Evolutionary conservation across 1,140 invertebrate genomes (phyloP).

Genomic region (Gonioctena quinquepunctata): DNA sequence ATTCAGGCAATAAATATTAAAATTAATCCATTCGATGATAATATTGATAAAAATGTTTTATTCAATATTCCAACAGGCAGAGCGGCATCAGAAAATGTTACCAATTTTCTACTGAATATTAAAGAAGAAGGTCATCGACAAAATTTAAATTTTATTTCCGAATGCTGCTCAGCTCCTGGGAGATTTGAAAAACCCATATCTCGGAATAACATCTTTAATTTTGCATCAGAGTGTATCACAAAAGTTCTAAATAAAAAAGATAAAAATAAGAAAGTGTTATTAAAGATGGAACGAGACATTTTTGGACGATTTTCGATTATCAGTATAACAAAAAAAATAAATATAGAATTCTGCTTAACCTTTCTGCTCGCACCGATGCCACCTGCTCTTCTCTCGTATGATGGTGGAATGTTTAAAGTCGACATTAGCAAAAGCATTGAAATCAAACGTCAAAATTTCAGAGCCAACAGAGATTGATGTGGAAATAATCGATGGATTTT

Average conservation of each 20-base stretch:
- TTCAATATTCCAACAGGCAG: constrained; percentile 29
- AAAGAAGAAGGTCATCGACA: background rate
- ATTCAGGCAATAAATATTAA: constrained; percentile 31
- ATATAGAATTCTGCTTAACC: constrained; percentile 39
- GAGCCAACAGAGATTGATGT: constrained; percentile 9
- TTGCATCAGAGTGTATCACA: constrained; percentile 19
- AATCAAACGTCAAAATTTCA: background rate
- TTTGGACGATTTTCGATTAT: constrained; percentile 42
- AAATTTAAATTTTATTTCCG: constrained; percentile 25
- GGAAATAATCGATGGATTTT: constrained; percentile 28
- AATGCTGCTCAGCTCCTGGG: constrained; percentile 25
- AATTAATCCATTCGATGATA: constrained; percentile 41
- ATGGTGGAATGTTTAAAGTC: constrained; percentile 22
- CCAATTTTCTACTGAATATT: constrained; percentile 6
- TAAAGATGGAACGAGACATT: constrained; percentile 45
- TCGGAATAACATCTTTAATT: constrained; percentile 32
- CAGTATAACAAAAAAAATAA: constrained; percentile 42
- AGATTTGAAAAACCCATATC: constrained; percentile 39
- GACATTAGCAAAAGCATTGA: background rate
- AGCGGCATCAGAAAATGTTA: background rate
- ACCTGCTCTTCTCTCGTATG: constrained; percentile 33
- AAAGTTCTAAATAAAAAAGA: constrained; percentile 32
- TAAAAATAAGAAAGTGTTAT: constrained; percentile 36
- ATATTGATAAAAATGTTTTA: constrained; percentile 24
- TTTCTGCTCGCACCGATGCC: constrained; percentile 47